phyloP scores from a whole-genome alignment of 2,113 vertebrate species.

The Rhadina sibilatrix region DNA sequence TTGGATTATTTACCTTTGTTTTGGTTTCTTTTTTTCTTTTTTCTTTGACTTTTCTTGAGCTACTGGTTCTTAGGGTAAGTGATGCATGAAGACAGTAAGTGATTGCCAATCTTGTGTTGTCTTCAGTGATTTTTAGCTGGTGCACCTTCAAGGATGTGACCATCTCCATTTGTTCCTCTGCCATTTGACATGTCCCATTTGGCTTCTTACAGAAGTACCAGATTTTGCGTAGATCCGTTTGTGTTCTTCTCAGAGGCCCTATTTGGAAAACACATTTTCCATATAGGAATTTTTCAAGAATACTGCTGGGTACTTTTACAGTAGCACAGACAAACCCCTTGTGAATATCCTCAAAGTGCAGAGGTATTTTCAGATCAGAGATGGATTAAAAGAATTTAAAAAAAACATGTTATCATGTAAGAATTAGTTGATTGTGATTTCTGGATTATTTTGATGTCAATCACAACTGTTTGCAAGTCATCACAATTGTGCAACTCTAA shows the following conservation, averaged over 20 bases:
- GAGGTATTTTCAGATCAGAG: background rate
- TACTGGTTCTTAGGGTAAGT: background rate
- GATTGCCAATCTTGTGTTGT: background rate
- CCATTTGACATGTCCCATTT: background rate
- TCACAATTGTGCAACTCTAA: background rate
- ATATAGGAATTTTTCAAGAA: background rate
- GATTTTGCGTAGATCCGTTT: background rate
- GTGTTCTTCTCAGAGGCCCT: background rate
- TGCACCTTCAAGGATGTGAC: background rate
- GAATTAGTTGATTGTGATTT: background rate
- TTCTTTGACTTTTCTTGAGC: background rate
- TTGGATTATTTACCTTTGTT: background rate
- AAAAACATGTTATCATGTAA: background rate
- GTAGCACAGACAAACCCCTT: background rate
- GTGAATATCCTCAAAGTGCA: background rate
- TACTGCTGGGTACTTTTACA: background rate
- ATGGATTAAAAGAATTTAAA: accelerated
- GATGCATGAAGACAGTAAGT: background rate
- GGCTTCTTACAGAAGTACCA: background rate
- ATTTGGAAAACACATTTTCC: background rate
- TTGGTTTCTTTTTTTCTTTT: background rate
- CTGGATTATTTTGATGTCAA: background rate
- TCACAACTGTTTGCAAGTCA: background rate
- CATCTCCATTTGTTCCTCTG: background rate
- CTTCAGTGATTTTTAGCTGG: background rate